Evolutionary conservation across 2,888 invertebrate genomes (phyloP).

Genomic region (Xestia c-nigrum): DNA sequence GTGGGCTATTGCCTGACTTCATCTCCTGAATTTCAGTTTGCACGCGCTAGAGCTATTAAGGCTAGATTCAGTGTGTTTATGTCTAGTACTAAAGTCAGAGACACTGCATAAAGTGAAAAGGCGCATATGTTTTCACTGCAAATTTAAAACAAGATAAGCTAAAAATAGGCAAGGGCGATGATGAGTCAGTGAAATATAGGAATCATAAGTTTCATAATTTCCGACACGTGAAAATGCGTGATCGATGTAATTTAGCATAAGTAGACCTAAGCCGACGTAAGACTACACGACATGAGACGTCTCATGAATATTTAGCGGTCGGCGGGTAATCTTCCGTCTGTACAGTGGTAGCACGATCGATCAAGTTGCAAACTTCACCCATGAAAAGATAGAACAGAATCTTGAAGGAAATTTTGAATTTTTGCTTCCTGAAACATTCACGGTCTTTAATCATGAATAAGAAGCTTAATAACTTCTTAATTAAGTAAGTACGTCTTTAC

Average conservation of each 20-base stretch:
- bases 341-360: conserved; percentile 20
- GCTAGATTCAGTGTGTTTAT: conserved; percentile 4
- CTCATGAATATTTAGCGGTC: conserved; percentile 54
- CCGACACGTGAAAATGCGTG: conserved; percentile 15
- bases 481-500: neutral
- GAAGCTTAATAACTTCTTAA: conserved; percentile 21
- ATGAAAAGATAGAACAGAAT: conserved; percentile 17
- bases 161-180: neutral
- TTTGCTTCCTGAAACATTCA: neutral
- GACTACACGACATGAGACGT: conserved; percentile 48
- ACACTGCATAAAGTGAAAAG: neutral
- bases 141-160: neutral
- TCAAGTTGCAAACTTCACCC: conserved; percentile 33
- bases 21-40: conserved; percentile 29
- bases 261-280: conserved; percentile 35
- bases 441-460: conserved; percentile 1
- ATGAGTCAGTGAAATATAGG: neutral
- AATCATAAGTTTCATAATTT: conserved; percentile 21
- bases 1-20: conserved; percentile 29
- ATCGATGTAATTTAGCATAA: conserved; percentile 55
- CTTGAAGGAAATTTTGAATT: neutral
- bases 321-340: conserved; percentile 43
- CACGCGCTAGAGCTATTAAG: conserved; percentile 8
- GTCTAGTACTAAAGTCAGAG: conserved; percentile 1
- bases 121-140: neutral